phyloP scores from a whole-genome alignment of 2,888 invertebrate genomes.

The Polietes domitor region DNA sequence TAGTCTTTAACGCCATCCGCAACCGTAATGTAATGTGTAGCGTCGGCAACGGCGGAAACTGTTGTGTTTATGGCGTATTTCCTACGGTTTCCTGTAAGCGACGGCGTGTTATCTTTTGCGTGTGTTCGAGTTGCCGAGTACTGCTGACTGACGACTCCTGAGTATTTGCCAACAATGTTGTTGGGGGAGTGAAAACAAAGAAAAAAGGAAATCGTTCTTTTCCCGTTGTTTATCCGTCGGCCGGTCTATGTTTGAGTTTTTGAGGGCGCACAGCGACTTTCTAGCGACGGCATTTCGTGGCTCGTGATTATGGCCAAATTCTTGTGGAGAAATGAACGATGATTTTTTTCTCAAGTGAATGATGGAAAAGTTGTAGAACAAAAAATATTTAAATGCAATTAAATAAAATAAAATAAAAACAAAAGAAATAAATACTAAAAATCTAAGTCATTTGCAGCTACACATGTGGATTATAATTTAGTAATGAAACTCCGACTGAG shows the following conservation, averaged over 20 bases:
- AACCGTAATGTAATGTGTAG: slow-evolving; percentile 14
- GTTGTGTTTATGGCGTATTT: slow-evolving; percentile 25
- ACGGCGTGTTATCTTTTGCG: slow-evolving; percentile 22
- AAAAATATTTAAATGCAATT: not conserved
- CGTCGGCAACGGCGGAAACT: slow-evolving; percentile 28
- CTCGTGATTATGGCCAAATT: not conserved
- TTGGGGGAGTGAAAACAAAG: not conserved
- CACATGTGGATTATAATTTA: too few species aligned
- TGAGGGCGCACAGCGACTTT: not conserved
- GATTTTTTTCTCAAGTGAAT: not conserved
- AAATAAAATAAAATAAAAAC: too few species aligned
- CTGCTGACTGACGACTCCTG: too few species aligned
- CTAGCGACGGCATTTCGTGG: not conserved
- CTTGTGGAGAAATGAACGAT: not conserved
- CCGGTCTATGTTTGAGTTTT: not conserved
- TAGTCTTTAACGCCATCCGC: slow-evolving; percentile 22
- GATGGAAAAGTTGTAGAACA: not conserved
- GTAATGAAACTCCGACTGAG: too few species aligned
- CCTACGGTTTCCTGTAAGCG: slow-evolving; percentile 7
- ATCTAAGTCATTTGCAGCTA: too few species aligned
- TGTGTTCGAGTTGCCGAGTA: not conserved
- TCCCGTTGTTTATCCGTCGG: slow-evolving; percentile 9
- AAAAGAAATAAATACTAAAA: too few species aligned
- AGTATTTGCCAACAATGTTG: too few species aligned
- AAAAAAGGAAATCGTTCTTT: not conserved